A percentile compares a stretch with the other conserved stretches of the same genome.
phyloP scores from a whole-genome alignment of 2,113 vertebrate genomes.

The Gasterosteus aculeatus region DNA sequence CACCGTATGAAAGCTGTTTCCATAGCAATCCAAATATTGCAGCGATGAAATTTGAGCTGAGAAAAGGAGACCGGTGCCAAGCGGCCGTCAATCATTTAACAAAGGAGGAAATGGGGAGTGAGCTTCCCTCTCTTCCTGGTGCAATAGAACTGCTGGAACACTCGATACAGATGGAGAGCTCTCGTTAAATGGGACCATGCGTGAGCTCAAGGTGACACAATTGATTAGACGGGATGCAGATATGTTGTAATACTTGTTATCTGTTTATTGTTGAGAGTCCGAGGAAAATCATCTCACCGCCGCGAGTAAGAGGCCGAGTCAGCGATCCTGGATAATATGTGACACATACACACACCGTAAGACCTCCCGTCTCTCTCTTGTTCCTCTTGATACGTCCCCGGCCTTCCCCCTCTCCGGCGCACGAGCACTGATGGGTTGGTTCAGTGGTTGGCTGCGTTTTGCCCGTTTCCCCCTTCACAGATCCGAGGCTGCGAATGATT shows the following conservation, averaged over 20 bases:
- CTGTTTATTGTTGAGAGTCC: constrained; percentile 13
- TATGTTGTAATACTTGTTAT: background rate
- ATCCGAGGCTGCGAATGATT: background rate
- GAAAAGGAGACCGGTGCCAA: constrained; percentile 59
- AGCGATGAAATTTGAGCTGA: constrained; percentile 56
- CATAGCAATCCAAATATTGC: constrained; percentile 79
- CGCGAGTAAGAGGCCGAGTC: constrained; percentile 3
- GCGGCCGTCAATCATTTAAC: constrained; percentile 65
- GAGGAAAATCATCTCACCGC: background rate
- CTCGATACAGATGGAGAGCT: constrained; percentile 62
- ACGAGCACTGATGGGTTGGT: background rate
- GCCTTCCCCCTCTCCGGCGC: background rate
- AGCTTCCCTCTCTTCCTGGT: constrained; percentile 25
- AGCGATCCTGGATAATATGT: background rate
- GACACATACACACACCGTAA: background rate
- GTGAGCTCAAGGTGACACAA: background rate
- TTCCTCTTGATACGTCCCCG: background rate
- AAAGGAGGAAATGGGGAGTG: constrained; percentile 59
- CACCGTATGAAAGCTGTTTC: constrained; percentile 67
- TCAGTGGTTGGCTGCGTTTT: background rate
- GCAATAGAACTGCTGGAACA: constrained; percentile 38
- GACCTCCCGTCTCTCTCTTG: background rate
- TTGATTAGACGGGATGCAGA: constrained; percentile 19
- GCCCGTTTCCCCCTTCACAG: background rate
- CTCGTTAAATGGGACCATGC: constrained; percentile 34